These are phyloP conservation scores for Tricholauxania praeusta DNA, from an alignment of 2,888 invertebrate species.

Conservation along the genomic window DNA sequence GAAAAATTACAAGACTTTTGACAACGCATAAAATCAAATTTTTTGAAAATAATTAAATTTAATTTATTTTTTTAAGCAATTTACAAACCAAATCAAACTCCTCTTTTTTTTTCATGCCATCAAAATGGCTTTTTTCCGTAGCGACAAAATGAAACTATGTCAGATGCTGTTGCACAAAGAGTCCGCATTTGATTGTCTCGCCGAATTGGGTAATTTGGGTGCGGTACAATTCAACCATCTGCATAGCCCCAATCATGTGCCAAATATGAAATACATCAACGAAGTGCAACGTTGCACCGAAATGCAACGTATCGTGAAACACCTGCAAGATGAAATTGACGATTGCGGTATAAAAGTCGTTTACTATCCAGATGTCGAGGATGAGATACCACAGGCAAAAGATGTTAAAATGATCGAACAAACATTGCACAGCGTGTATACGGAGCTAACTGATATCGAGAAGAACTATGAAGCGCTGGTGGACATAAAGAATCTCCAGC, in stretches of 20 bases:
- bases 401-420: slow-evolving; percentile 49
- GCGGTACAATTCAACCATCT: slow-evolving; percentile 58
- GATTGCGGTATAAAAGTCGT: slow-evolving; percentile 44
- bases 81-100: neutral
- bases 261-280: slow-evolving; percentile 51
- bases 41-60: no score
- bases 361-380: slow-evolving; percentile 53
- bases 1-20: no score
- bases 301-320: slow-evolving; percentile 50
- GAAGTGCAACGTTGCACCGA: slow-evolving; percentile 55
- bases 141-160: slow-evolving; percentile 61
- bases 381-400: slow-evolving; percentile 51
- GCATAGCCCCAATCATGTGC: slow-evolving; percentile 48
- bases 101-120: no score
- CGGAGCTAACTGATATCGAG: slow-evolving; percentile 49
- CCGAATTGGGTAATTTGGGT: slow-evolving; percentile 59
- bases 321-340: slow-evolving; percentile 48
- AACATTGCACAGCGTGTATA: slow-evolving; percentile 44
- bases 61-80: no score
- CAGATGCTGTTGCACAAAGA: slow-evolving; percentile 59
- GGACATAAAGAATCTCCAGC: slow-evolving; percentile 42
- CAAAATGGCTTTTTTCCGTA: slow-evolving; percentile 58
- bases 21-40: no score
- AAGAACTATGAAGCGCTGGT: slow-evolving; percentile 48
- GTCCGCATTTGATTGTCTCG: slow-evolving; percentile 58